These are phyloP conservation scores for Chelmon rostratus DNA, from an alignment of 2,797 vertebrate genomes.

Conservation along the genomic window DNA sequence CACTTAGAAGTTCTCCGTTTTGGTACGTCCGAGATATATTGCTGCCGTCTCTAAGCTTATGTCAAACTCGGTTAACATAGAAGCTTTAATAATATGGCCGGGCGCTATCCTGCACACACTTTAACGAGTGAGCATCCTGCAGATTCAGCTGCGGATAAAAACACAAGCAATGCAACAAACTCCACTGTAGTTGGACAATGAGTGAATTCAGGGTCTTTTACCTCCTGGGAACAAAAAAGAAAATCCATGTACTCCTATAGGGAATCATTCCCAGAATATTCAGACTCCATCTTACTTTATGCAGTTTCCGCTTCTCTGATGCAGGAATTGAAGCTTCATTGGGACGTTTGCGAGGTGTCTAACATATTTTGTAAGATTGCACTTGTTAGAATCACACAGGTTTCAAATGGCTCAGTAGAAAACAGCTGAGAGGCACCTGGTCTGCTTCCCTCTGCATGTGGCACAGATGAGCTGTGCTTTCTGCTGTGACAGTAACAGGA, in stretches of 20 bases:
- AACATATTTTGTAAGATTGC: background rate
- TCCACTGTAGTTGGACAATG: too few species aligned
- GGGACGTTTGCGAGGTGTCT: background rate
- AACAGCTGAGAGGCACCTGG: conserved; percentile 70
- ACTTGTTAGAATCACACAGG: conserved; percentile 3
- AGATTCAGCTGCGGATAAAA: background rate
- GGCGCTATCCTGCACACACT: background rate
- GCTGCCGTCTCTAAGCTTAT: background rate
- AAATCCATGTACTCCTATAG: background rate
- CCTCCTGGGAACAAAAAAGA: background rate
- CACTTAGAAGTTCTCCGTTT: background rate
- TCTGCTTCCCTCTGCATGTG: conserved; percentile 1
- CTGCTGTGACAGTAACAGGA: conserved; percentile 10
- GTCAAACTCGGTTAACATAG: conserved; percentile 1
- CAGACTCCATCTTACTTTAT: background rate
- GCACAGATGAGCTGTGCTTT: conserved; percentile 10
- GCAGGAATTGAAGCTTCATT: background rate
- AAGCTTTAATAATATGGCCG: background rate
- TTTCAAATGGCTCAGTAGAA: conserved; percentile 19
- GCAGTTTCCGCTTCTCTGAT: background rate
- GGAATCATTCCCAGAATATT: too few species aligned
- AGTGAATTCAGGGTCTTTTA: background rate
- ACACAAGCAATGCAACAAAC: background rate
- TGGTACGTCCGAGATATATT: background rate
- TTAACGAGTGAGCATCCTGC: background rate